A percentile compares a stretch with the other conserved stretches of the same genome.
These are phyloP conservation scores for Galerucella pusilla DNA, from an alignment of 2,888 invertebrate genomes.

Conservation along the genomic window DNA sequence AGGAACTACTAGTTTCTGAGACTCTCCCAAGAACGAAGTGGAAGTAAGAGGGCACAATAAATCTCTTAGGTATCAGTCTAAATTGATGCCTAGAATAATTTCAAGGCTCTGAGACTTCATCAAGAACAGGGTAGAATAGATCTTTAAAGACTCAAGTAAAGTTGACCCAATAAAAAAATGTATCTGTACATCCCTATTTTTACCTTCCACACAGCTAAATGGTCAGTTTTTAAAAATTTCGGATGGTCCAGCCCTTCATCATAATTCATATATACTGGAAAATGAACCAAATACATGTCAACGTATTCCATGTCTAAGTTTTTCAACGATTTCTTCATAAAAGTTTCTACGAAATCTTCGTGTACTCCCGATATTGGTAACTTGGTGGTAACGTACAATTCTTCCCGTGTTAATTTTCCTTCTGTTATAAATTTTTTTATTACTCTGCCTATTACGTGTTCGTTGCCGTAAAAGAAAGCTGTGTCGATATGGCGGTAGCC, in stretches of 20 bases:
- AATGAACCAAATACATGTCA: slow-evolving; percentile 54
- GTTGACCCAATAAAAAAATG: too few species aligned
- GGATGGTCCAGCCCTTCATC: slow-evolving; percentile 40
- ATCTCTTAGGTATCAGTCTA: too few species aligned
- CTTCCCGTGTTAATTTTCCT: slow-evolving; percentile 72
- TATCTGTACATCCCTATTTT: too few species aligned
- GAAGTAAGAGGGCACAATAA: too few species aligned
- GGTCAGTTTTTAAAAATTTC: too few species aligned
- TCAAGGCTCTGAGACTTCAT: too few species aligned
- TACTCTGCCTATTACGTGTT: slow-evolving; percentile 66
- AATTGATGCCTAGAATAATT: too few species aligned
- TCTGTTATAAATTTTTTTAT: slow-evolving; percentile 71
- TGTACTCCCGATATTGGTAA: slow-evolving; percentile 70
- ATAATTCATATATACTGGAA: slow-evolving; percentile 45
- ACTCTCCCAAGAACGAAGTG: too few species aligned
- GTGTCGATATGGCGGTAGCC: slow-evolving; percentile 87
- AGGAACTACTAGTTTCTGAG: too few species aligned
- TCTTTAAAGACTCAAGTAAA: too few species aligned
- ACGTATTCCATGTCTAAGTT: slow-evolving; percentile 52
- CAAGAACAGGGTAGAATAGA: too few species aligned
- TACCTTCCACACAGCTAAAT: too few species aligned
- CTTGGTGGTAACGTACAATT: slow-evolving; percentile 85
- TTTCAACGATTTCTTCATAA: slow-evolving; percentile 47
- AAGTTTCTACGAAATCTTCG: background rate
- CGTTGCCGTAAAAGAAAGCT: slow-evolving; percentile 80